Conservation (phyloP, 2,797 vertebrate species). For the Scyliorhinus canicula region DNA sequence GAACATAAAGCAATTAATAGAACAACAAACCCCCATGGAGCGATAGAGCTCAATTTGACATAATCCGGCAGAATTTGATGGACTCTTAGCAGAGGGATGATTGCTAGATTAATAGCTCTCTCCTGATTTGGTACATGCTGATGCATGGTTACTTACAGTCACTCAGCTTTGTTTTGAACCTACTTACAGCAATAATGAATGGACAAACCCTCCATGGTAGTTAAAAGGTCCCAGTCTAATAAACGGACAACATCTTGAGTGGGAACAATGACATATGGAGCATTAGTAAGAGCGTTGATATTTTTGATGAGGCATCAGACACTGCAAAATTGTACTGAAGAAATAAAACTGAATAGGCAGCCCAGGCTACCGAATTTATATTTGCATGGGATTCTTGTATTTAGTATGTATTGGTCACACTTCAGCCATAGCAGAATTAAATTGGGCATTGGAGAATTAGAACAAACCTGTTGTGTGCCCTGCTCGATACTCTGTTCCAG, state of each 20-base stretch:
- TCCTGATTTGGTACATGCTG: not conserved
- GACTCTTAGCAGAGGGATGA: not conserved
- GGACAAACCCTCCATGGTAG: not conserved
- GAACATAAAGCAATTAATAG: not conserved
- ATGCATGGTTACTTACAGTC: not conserved
- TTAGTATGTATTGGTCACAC: no score
- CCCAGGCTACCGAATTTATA: no score
- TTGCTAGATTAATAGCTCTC: not conserved
- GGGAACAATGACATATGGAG: not conserved
- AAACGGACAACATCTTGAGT: not conserved
- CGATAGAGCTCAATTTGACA: not conserved
- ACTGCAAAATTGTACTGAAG: no score
- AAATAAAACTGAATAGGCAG: no score
- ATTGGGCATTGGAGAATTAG: no score
- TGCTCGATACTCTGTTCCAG: no score
- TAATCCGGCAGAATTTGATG: not conserved
- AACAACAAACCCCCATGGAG: not conserved
- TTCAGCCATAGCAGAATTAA: no score
- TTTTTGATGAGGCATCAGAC: no score
- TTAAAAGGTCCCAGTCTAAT: not conserved
- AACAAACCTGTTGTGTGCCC: no score
- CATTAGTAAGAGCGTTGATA: not conserved
- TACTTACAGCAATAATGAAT: not conserved
- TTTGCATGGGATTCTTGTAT: no score
- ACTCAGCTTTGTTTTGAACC: not conserved